Conservation (phyloP, 2,888 invertebrate species). For the Leucania comma region DNA sequence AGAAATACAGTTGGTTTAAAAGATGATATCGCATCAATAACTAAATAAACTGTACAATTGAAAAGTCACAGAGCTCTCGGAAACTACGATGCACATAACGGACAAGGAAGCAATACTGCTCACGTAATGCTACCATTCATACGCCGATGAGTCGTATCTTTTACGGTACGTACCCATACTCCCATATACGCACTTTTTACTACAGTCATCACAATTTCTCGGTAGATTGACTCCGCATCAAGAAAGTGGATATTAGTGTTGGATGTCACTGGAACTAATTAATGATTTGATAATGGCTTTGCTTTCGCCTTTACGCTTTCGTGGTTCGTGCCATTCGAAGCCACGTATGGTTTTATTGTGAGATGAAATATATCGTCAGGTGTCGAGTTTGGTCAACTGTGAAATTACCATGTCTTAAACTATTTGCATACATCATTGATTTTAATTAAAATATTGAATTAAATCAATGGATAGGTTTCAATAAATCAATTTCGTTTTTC, state of each 20-base stretch:
- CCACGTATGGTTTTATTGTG: slow-evolving; percentile 8
- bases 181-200: slow-evolving; percentile 21
- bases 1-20: neutral
- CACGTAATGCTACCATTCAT: slow-evolving; percentile 34
- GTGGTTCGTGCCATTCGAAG: slow-evolving; percentile 56
- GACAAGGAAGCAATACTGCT: slow-evolving; percentile 18
- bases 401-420: slow-evolving; percentile 31
- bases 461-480: neutral
- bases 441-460: slow-evolving; percentile 19
- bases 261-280: slow-evolving; percentile 77
- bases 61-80: neutral
- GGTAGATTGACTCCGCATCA: slow-evolving; percentile 48
- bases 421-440: slow-evolving; percentile 23
- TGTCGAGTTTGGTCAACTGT: slow-evolving; percentile 36
- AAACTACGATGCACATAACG: slow-evolving; percentile 7
- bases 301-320: slow-evolving; percentile 79
- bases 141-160: slow-evolving; percentile 35
- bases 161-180: slow-evolving; percentile 8
- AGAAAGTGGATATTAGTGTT: slow-evolving; percentile 58
- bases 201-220: slow-evolving; percentile 40
- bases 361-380: slow-evolving; percentile 8
- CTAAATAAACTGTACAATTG: neutral
- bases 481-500: neutral
- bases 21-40: slow-evolving; percentile 6
- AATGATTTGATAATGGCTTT: slow-evolving; percentile 66